Evolutionary conservation across 1,140 invertebrate genomes (phyloP).

Genomic region (Plectus sambesii): DNA sequence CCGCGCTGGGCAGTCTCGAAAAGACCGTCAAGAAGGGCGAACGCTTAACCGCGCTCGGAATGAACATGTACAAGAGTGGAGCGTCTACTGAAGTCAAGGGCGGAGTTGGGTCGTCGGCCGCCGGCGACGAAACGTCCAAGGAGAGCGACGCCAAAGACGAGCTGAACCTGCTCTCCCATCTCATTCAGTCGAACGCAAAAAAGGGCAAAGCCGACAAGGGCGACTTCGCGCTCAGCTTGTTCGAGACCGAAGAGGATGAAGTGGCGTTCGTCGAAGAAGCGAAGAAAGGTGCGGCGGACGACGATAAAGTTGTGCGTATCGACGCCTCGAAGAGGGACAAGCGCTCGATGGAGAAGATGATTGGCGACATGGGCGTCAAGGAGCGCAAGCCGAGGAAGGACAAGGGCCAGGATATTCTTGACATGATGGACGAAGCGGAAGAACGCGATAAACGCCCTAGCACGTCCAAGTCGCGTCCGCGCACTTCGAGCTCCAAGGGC

Average conservation of each 20-base stretch:
- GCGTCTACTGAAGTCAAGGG: conserved; percentile 3
- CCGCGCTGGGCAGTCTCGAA: neutral
- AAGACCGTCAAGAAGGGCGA: neutral
- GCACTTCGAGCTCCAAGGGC: conserved; percentile 6
- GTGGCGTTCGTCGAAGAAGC: conserved; percentile 15
- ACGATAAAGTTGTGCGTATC: conserved; percentile 14
- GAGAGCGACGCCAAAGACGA: conserved; percentile 7
- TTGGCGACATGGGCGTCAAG: conserved; percentile 6
- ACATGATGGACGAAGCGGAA: conserved; percentile 40
- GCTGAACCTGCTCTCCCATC: conserved; percentile 6
- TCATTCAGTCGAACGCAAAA: too few relatives aligned
- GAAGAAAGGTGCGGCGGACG: conserved; percentile 9
- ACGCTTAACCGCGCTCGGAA: neutral
- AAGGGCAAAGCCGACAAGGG: too few relatives aligned
- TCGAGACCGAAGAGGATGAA: conserved; percentile 8
- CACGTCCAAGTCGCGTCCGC: neutral
- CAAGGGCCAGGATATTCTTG: conserved; percentile 29
- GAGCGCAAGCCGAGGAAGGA: conserved; percentile 15
- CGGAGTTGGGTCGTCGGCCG: conserved; percentile 18
- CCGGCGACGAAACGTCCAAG: conserved; percentile 24
- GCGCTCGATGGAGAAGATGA: conserved; percentile 21
- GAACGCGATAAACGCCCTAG: conserved; percentile 1
- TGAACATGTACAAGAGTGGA: neutral
- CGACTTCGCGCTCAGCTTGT: too few relatives aligned
- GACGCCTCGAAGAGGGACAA: conserved; percentile 21